phyloP scores from a whole-genome alignment of 2,888 invertebrate species.

The Acronicta leporina region DNA sequence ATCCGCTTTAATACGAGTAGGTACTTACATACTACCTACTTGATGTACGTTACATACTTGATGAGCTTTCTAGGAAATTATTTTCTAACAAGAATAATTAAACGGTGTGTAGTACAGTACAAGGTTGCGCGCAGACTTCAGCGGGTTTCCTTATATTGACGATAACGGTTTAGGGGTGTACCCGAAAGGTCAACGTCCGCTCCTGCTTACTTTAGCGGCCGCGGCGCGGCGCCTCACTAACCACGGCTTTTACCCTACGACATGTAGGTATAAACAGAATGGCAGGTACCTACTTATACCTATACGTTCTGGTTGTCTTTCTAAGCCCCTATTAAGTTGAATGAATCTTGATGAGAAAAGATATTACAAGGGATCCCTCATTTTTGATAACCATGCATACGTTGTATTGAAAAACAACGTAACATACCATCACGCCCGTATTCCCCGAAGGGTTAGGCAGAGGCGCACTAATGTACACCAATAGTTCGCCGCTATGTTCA shows the following conservation, averaged over 20 bases:
- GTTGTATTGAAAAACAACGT: too few species aligned
- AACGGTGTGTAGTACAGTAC: slow-evolving; percentile 40
- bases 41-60: too few species aligned
- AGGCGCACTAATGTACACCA: too few species aligned
- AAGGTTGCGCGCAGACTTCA: slow-evolving; percentile 66
- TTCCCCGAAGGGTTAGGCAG: too few species aligned
- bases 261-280: slow-evolving; percentile 33
- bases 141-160: slow-evolving; percentile 83
- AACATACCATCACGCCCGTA: too few species aligned
- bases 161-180: slow-evolving; percentile 85
- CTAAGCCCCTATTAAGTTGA: neutral
- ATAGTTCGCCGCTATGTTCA: too few species aligned
- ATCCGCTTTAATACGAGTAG: too few species aligned
- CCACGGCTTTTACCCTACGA: slow-evolving; percentile 26
- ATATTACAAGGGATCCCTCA: too few species aligned
- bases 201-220: slow-evolving; percentile 68
- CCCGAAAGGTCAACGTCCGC: slow-evolving; percentile 76
- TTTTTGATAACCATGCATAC: too few species aligned
- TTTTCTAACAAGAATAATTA: slow-evolving; percentile 30
- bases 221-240: slow-evolving; percentile 57
- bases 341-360: too few species aligned
- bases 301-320: neutral
- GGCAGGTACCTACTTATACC: too few species aligned
- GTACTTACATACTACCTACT: too few species aligned
- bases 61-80: slow-evolving; percentile 34